Conservation (phyloP, 2,888 invertebrate genomes). For the Daptonema setosum region DNA sequence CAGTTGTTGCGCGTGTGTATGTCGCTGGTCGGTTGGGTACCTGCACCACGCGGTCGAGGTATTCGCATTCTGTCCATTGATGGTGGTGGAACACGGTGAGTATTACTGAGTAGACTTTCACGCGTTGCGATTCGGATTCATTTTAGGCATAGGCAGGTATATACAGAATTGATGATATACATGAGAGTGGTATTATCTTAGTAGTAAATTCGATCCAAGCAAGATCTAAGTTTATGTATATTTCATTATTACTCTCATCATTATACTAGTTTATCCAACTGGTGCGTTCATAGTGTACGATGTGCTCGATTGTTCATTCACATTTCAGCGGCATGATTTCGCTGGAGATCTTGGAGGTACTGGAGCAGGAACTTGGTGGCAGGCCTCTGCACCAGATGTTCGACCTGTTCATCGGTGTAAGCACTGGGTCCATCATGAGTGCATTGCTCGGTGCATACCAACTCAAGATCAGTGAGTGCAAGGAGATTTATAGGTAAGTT, state of each 20-base stretch:
- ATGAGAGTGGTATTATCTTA: no score
- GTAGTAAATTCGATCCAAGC: no score
- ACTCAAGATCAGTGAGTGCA: conserved; percentile 40
- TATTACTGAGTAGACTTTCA: neutral
- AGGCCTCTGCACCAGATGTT: conserved; percentile 44
- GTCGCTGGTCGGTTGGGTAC: conserved; percentile 48
- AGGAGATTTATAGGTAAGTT: conserved; percentile 39
- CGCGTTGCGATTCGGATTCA: no score
- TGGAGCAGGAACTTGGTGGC: conserved; percentile 39
- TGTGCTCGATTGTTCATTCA: neutral
- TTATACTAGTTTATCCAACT: neutral
- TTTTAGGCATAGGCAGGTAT: no score
- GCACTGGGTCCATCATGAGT: conserved; percentile 50
- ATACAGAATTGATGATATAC: no score
- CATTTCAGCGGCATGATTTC: conserved; percentile 51
- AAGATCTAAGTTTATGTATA: no score
- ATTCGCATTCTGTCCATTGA: conserved; percentile 62
- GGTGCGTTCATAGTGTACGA: neutral
- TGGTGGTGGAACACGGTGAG: conserved; percentile 56
- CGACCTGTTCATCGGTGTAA: conserved; percentile 46
- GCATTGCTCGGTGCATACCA: conserved; percentile 45
- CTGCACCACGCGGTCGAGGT: conserved; percentile 47
- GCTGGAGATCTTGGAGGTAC: conserved; percentile 52
- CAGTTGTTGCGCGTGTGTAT: conserved; percentile 30
- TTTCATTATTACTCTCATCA: no score